Evolutionary conservation across 2,113 vertebrate species (phyloP).

Genomic region (Caracal caracal): DNA sequence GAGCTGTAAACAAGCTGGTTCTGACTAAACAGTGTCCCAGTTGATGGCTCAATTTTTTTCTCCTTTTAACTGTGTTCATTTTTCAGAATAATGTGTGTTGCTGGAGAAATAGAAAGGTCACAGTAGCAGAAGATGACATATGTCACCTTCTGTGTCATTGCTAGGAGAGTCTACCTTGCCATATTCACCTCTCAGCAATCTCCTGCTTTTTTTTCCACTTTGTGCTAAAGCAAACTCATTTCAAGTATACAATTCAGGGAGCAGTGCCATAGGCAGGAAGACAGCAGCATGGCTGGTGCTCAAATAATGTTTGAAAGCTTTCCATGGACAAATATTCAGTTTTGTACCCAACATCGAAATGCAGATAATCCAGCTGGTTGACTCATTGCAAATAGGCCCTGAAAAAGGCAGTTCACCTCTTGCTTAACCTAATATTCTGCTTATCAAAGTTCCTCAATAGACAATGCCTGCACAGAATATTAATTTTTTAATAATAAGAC

Average conservation of each 20-base stretch:
- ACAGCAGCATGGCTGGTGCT: background rate
- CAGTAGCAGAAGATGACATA: background rate
- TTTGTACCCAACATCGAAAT: background rate
- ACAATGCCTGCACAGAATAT: background rate
- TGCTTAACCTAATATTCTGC: background rate
- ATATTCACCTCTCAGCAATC: background rate
- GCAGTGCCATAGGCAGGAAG: background rate
- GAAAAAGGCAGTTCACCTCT: background rate
- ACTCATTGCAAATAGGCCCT: background rate
- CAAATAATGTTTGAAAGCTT: background rate
- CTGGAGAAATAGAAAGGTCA: background rate
- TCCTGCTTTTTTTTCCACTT: background rate
- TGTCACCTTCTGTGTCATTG: background rate
- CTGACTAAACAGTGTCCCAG: background rate
- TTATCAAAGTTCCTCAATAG: background rate
- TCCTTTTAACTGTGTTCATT: background rate
- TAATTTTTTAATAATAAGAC: background rate
- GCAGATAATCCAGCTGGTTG: background rate
- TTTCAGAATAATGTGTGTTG: background rate
- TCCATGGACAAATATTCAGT: background rate
- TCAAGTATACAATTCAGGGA: background rate
- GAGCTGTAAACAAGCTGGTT: background rate
- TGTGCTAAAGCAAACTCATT: background rate
- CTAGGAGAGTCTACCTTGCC: background rate
- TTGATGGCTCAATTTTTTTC: background rate